Evolutionary conservation across 2,113 vertebrate species (phyloP), one percentile per base, ranked within the genome.

Genomic region (Chrysochloris asiatica): DNA sequence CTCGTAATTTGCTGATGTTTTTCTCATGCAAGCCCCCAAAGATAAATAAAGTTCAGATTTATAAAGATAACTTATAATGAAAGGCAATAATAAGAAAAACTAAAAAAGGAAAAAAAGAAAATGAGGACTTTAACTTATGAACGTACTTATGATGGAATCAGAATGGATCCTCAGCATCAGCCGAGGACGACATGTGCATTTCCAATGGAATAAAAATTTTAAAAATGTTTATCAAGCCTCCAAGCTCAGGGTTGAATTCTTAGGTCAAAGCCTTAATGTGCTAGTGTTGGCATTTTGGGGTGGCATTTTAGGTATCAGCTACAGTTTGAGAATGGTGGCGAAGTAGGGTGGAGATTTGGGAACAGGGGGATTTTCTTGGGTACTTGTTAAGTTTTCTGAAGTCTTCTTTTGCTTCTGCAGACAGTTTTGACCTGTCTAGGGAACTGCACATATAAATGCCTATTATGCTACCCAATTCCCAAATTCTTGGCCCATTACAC

Each of bases 241-340:
- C 43, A 79, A 89, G 76, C 54, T 45, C 21, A 61, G 14, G 33
- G 36, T 11, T 67, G 76, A 93, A 92, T 45, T 83, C 59, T 73
- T 77, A 84, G 52, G 63, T 48, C 50, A 47, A 92, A 92, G 50
- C 7, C 21, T 86, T 54, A 36, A 50, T 87, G 26, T 24, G 6
- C 83, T 77, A 50, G 63, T 71, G 19, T 22, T 80, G 2, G 71
- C 61, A 88, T 91, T 91, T 95, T 94, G 90, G 56, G 75, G 26
- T 80, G 2, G 71, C 61, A 88, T 91, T 91, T 95, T 94, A 91
- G 56, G 75, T 91, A 30, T 33, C 75, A 91, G 86, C 41, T 90
- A 45, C 75, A 86, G 72, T 41, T 91, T 87, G 28, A 50, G 21
- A 45, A 45, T 87, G 69, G 36, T 24, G 3, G 19, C 26, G 72